A percentile compares a stretch with the other conserved stretches of the same genome.
Conservation (phyloP, 1,140 invertebrate species). For the Brachionus plicatilis region DNA sequence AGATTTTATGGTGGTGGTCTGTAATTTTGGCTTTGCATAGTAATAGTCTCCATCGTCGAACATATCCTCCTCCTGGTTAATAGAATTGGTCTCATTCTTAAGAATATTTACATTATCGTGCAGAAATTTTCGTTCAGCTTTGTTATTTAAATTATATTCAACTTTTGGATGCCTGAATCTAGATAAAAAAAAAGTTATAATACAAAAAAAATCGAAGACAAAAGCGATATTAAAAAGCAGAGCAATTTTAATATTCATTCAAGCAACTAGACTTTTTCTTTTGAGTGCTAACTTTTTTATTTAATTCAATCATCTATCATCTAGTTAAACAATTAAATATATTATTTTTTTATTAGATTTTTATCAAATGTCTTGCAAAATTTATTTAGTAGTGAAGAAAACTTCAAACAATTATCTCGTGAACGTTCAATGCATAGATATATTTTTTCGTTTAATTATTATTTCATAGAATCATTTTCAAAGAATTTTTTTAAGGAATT, state of each 20-base stretch:
- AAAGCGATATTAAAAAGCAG: background rate
- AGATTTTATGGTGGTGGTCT: background rate
- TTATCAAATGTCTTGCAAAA: too few relatives aligned
- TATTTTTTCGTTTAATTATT: too few relatives aligned
- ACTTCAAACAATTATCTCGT: too few relatives aligned
- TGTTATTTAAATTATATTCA: slow-evolving; percentile 19
- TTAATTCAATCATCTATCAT: too few relatives aligned
- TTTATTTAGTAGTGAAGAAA: too few relatives aligned
- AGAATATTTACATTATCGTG: slow-evolving; percentile 2
- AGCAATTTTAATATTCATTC: background rate
- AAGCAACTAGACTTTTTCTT: background rate
- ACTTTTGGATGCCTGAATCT: background rate
- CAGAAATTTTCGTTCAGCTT: background rate
- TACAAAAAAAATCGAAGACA: background rate
- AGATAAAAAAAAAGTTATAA: background rate
- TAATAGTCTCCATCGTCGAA: slow-evolving; percentile 31
- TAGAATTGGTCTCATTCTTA: background rate
- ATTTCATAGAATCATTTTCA: too few relatives aligned
- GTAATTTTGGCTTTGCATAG: slow-evolving; percentile 10
- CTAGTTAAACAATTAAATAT: too few relatives aligned
- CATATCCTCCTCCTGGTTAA: background rate
- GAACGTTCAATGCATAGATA: too few relatives aligned
- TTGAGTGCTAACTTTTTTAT: too few relatives aligned
- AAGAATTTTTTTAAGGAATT: too few relatives aligned
- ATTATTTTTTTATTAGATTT: too few relatives aligned